These are phyloP conservation scores for Myrmecobius fasciatus DNA, from an alignment of 2,113 vertebrate species.

Conservation along the genomic window DNA sequence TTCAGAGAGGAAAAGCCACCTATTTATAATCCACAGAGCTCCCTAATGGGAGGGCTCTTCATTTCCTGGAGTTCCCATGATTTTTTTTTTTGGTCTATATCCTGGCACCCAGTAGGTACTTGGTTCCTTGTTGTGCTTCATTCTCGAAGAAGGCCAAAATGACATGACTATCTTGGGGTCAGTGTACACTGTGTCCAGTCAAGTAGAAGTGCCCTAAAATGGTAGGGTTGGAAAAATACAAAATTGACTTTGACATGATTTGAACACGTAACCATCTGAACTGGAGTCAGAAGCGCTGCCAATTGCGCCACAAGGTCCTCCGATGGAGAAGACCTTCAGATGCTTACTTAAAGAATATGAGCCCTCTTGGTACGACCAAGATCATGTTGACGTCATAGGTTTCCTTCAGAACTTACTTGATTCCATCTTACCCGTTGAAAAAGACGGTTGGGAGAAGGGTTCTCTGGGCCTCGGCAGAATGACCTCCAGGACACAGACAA, in stretches of 20 bases:
- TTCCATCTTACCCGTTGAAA: no score
- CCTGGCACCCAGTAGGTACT: background rate
- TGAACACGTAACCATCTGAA: background rate
- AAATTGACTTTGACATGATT: background rate
- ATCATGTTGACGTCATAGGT: no score
- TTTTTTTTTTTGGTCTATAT: background rate
- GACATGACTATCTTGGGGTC: no score
- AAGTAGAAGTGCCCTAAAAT: no score
- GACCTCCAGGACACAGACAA: no score
- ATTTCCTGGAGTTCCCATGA: background rate
- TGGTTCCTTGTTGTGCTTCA: no score
- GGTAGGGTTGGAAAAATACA: background rate
- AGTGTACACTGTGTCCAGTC: no score
- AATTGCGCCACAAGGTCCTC: background rate
- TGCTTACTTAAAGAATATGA: background rate
- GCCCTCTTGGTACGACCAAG: accelerated
- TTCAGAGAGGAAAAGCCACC: background rate
- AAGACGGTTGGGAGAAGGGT: no score
- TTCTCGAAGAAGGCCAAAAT: background rate
- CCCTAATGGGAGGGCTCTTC: background rate
- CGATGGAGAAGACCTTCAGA: accelerated
- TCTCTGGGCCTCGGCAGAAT: no score
- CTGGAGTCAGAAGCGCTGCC: background rate
- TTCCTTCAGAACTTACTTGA: no score
- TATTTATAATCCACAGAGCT: background rate